Conservation (phyloP, 2,797 vertebrate genomes). For the Scleropages formosus region DNA sequence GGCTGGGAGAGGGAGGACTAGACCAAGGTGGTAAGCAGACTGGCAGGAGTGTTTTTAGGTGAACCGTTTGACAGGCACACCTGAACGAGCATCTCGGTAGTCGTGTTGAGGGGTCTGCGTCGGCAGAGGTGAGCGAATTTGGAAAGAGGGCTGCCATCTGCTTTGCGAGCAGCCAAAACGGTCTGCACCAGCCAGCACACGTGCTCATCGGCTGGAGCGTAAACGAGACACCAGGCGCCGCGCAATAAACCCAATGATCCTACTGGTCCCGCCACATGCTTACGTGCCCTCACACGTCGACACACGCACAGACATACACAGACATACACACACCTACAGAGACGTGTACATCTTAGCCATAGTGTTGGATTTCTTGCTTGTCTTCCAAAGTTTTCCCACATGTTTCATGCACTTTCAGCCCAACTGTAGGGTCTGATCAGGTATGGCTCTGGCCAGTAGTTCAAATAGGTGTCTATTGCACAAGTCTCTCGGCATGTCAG, state of each 20-base stretch:
- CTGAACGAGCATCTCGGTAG: not conserved
- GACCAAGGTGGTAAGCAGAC: not conserved
- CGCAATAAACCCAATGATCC: conserved; percentile 40
- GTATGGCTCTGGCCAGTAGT: not conserved
- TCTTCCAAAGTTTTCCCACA: not conserved
- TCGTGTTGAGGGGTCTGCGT: conserved; percentile 23
- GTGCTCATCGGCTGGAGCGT: conserved; percentile 38
- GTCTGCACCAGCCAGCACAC: conserved; percentile 34
- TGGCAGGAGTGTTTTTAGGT: not conserved
- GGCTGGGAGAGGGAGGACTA: not conserved
- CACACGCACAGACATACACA: not conserved
- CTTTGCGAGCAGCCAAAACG: conserved; percentile 28
- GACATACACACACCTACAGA: not conserved
- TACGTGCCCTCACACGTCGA: not conserved
- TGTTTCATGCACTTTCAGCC: no score
- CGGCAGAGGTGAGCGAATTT: conserved; percentile 25
- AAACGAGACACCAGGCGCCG: conserved; percentile 36
- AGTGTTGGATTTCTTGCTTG: not conserved
- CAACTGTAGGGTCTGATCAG: not conserved
- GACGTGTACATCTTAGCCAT: not conserved
- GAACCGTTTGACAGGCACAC: not conserved
- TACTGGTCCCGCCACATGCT: conserved; percentile 28
- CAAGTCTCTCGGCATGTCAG: not conserved
- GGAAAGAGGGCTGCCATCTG: conserved; percentile 38
- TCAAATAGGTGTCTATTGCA: not conserved